Percentiles rank a stretch among this genome's conserved stretches.
Conservation (phyloP, 2,888 invertebrate genomes). For the Agrochola lychnidis region DNA sequence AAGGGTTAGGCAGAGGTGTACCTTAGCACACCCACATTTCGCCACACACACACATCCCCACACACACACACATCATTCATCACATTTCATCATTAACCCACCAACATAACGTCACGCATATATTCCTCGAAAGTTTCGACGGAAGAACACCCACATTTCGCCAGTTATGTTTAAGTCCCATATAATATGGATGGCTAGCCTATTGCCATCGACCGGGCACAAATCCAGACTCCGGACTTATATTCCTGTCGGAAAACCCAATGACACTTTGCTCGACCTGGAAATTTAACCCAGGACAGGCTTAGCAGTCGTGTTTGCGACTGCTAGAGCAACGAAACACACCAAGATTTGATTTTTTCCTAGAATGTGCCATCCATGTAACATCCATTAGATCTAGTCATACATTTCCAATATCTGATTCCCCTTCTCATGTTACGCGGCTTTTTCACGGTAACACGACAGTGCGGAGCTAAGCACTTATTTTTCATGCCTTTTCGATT, state of each 20-base stretch:
- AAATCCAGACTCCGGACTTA: neutral
- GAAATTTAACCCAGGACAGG: neutral
- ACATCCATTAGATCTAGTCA: slow-evolving; percentile 19
- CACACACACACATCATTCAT: no score
- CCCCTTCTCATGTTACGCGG: slow-evolving; percentile 20
- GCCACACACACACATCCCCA: no score
- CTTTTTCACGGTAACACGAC: slow-evolving; percentile 24
- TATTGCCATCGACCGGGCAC: neutral
- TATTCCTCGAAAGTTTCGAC: no score
- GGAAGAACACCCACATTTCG: neutral
- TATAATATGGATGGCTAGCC: neutral
- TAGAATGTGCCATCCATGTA: slow-evolving; percentile 1
- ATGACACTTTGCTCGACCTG: neutral
- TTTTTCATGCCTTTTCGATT: slow-evolving; percentile 44
- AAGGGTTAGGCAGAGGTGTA: no score
- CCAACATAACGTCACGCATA: neutral
- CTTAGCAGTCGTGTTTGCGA: neutral
- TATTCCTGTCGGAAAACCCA: neutral
- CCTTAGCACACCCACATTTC: no score
- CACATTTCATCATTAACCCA: no score
- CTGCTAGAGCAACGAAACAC: neutral
- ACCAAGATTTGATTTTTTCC: neutral
- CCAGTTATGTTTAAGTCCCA: neutral
- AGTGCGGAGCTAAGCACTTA: slow-evolving; percentile 34
- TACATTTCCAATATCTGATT: slow-evolving; percentile 29